These are phyloP conservation scores for Pyrocephalus nanus DNA, from an alignment of 2,797 vertebrate species.

Conservation along the genomic window DNA sequence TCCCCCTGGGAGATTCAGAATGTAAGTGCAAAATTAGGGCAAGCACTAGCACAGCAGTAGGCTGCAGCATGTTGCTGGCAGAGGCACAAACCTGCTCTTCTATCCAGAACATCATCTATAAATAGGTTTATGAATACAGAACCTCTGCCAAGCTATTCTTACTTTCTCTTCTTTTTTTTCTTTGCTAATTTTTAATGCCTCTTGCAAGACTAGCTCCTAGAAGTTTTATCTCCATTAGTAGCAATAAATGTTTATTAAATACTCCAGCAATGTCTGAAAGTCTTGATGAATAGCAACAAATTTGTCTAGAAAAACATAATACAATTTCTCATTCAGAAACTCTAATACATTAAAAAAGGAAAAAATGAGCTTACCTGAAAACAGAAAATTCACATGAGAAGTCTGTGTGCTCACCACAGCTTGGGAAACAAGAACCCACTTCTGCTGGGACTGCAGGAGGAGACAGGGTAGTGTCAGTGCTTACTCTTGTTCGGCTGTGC, in stretches of 20 bases:
- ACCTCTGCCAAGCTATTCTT: slow-evolving; percentile 34
- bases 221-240: slow-evolving; percentile 55
- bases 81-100: slow-evolving; percentile 36
- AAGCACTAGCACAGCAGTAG: slow-evolving; percentile 46
- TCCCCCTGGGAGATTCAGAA: slow-evolving; percentile 1
- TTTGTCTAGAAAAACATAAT: background rate
- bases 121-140: slow-evolving; percentile 61
- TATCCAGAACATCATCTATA: slow-evolving; percentile 39
- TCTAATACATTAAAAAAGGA: background rate
- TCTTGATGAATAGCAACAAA: slow-evolving; percentile 30
- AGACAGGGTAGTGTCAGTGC: accelerated
- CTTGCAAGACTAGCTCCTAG: slow-evolving; percentile 18
- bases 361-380: slow-evolving; percentile 33
- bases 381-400: slow-evolving; percentile 19
- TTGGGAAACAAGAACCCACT: background rate
- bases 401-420: background rate
- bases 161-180: background rate
- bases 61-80: slow-evolving; percentile 53
- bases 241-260: slow-evolving; percentile 48
- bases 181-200: slow-evolving; percentile 43
- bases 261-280: background rate
- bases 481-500: slow-evolving; percentile 1
- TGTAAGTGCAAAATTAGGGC: slow-evolving; percentile 54
- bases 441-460: background rate
- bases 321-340: background rate